A percentile compares a stretch with the other conserved stretches of the same genome.
These are phyloP conservation scores for Zaprionus vittiger DNA, from an alignment of 1,140 invertebrate genomes.

Conservation along the genomic window DNA sequence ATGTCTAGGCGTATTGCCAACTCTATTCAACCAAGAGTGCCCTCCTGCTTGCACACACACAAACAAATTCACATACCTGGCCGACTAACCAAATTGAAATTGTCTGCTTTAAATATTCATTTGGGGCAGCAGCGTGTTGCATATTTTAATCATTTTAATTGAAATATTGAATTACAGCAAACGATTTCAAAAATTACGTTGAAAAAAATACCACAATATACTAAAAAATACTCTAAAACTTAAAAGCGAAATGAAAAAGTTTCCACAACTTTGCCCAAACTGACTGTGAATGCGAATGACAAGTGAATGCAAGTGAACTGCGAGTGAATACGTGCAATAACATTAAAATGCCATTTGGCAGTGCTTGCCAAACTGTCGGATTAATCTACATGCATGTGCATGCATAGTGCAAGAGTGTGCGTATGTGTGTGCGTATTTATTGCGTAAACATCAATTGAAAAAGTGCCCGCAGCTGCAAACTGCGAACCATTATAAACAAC, in stretches of 20 bases:
- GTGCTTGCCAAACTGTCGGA: conserved; percentile 59
- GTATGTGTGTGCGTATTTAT: conserved; percentile 15
- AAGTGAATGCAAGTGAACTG: not conserved
- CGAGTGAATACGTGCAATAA: conserved; percentile 6
- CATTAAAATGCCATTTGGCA: conserved; percentile 79
- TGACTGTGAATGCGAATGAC: not conserved
- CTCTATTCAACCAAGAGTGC: conserved; percentile 18
- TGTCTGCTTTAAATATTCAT: conserved; percentile 73
- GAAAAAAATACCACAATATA: conserved; percentile 25
- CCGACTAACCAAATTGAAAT: conserved; percentile 59
- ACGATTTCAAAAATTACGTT: not conserved
- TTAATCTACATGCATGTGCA: conserved; percentile 36
- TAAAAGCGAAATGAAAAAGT: conserved; percentile 1
- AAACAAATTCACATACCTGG: not conserved
- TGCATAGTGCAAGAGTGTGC: not conserved
- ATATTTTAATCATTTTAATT: conserved; percentile 73
- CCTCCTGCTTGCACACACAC: not conserved
- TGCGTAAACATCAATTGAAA: conserved; percentile 60
- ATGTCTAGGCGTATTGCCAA: conserved; percentile 63
- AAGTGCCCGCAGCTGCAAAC: conserved; percentile 17
- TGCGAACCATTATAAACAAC: conserved; percentile 25
- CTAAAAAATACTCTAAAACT: conserved; percentile 15
- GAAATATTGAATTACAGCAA: conserved; percentile 65
- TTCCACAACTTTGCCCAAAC: not conserved
- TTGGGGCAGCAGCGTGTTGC: conserved; percentile 25